Base-by-base conservation (phyloP, 2,113 vertebrate species). In the Raphicerus campestris region DNA sequence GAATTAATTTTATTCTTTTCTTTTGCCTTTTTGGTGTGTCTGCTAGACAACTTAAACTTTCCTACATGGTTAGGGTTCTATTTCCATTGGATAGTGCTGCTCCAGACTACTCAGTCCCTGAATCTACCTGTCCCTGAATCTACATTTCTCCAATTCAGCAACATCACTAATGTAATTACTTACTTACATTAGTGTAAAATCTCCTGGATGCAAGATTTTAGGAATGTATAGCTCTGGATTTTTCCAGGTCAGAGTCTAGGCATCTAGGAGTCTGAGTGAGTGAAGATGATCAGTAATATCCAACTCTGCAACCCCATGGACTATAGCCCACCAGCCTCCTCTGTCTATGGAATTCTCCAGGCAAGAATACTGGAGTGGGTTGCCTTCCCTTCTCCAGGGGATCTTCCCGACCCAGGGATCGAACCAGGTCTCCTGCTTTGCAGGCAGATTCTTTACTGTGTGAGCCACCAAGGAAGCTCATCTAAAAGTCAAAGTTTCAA, bases 1-100 rank as follows among this genome's bases (percentile, higher is more conserved):
- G 56, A 91, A 75, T 66, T 32, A 49, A 47, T 28, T 5, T 5
- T 42, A 22, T 17, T 35, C 6, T 2, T 60, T 88, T 85, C 17
- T 78, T 78, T 32, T 32, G 7, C 28, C 19, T 78, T 92, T 94
- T 63, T 19, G 73, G 10, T 19, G 17, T 24, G 4, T 75, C 30
- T 92, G 13, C 77, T 45, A 45, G 86, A 77, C 35, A 93, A 35
- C 30, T 24, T 20, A 8, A 87, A 47, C 14, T 45, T 47, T 35
- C 5, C 22, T 14, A 7, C 3, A 11, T 35, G 32, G 19, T 24
- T 24, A 26, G 7, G 1, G 0, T 39, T 61, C 2, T 10, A 5
- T 42, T 78, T n/a, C 26, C 14, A 0, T 14, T 1, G 49, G 28
- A 15, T 30, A 47, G 14, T 0, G 5, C 53, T 49, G 66, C 45